phyloP scores from a whole-genome alignment of 2,113 vertebrate species.

The Petromus typicus region DNA sequence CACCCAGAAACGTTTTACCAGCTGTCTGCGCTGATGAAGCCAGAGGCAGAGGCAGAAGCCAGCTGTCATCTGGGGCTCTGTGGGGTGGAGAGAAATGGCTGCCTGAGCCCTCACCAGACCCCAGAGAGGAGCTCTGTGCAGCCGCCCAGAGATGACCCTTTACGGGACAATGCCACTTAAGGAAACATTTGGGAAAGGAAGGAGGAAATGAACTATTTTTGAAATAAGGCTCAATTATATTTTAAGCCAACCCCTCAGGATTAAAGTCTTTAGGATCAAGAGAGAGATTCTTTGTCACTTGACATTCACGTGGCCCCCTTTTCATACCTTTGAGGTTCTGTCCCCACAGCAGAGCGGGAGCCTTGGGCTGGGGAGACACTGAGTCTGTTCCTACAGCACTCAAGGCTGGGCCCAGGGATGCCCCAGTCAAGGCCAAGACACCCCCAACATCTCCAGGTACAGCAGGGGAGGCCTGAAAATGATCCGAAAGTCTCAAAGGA shows the following conservation, averaged over 20 bases:
- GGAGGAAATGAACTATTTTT: background rate
- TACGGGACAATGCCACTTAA: background rate
- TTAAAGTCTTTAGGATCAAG: background rate
- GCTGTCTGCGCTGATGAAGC: no score
- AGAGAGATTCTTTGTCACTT: background rate
- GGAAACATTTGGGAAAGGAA: background rate
- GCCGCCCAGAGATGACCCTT: background rate
- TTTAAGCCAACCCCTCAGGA: background rate
- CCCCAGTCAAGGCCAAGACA: background rate
- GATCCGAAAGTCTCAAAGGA: background rate
- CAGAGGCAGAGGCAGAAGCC: fast-evolving
- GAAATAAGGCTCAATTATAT: background rate
- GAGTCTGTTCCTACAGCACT: background rate
- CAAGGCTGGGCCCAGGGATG: background rate
- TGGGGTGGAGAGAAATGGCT: background rate
- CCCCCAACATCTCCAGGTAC: background rate
- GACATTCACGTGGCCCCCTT: background rate
- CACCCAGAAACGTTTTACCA: background rate
- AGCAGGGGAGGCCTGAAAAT: background rate
- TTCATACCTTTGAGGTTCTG: background rate
- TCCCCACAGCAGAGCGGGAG: background rate
- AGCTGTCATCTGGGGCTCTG: background rate
- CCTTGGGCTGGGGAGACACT: fast-evolving
- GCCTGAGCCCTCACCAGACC: background rate
- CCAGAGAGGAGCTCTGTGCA: background rate